These are phyloP conservation scores for Seira musarum DNA, from an alignment of 2,888 invertebrate genomes.

Conservation along the genomic window DNA sequence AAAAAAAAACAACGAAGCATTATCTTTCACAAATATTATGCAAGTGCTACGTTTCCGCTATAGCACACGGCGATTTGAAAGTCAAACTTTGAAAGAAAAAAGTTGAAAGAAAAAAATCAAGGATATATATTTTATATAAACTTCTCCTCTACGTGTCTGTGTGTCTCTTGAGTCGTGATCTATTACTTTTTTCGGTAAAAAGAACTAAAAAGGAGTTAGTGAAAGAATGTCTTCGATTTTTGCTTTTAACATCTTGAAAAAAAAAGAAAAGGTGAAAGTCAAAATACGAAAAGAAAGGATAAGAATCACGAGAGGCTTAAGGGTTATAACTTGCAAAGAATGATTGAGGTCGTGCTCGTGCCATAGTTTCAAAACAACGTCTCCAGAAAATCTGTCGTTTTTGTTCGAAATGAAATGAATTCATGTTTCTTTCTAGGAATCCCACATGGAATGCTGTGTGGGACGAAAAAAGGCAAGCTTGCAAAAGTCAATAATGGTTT, in stretches of 20 bases:
- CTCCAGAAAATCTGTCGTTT: background rate
- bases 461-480: no score
- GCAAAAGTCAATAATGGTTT: no score
- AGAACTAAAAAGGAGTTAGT: no score
- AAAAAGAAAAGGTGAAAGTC: conserved; percentile 21
- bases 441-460: no score
- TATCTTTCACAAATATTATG: background rate
- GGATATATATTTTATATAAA: no score
- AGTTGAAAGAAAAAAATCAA: no score
- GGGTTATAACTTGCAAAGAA: background rate
- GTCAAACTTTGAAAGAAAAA: no score
- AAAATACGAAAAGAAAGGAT: conserved; percentile 12
- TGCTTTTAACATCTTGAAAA: conserved; percentile 3
- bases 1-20: background rate
- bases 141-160: conserved; percentile 12
- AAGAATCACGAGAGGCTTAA: background rate
- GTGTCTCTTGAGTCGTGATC: conserved; percentile 31
- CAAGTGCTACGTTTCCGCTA: no score
- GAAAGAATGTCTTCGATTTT: background rate
- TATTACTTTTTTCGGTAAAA: conserved; percentile 21
- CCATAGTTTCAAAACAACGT: no score
- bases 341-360: conserved; percentile 21
- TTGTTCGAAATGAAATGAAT: conserved; percentile 37
- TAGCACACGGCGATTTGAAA: no score
- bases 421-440: no score